Base-by-base conservation (phyloP, 2,797 vertebrate genomes). In the Enteromius argenteus region DNA sequence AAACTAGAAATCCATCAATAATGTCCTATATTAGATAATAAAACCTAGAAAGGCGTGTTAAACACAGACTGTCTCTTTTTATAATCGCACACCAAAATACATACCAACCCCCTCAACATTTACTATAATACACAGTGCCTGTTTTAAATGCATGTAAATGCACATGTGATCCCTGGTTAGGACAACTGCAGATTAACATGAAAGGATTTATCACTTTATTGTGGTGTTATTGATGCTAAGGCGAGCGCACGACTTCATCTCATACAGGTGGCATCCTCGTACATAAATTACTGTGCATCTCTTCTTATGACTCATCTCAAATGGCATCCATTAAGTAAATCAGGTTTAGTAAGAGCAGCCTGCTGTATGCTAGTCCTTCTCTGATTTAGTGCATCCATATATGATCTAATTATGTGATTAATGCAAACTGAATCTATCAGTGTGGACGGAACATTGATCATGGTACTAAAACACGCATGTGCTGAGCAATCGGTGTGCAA, bases 391-490 rank as follows among this genome's bases (percentile, higher is more conserved):
- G 30, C 42, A 17, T 74, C 53, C 58, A 74, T 51, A 37, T 37
- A 74, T 82, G 80, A 82, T 82, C 58, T 51, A 74, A 82, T 83
- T 83, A 83, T 67, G 72, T 42, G 81, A 83, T 83, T 83, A 67
- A 76, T 67, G 62, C 32, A 75, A 83, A 76, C 56, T 66, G 56
- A 82, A 83, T 76, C 62, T 67, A 37, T 75, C 60, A 76, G 72
- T 19, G 11, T 30, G 21, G 60, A 37, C 1, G 5, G 13, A 49
- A 15, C 46, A 67, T 42, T 56, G 60, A 67, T 68, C 46, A 21
- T 17, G 17, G 21, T 39, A 42, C 44, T 56, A 76, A 76, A 75
- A 66, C 46, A 66, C 1, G 30, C 72, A 30, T 83, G 37, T 60
- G 37, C 37, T 14, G 67, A 44, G 23, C 67, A 53, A 39, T 37